These are phyloP conservation scores for Cantharis lateralis DNA, from an alignment of 2,888 invertebrate species.

Conservation along the genomic window DNA sequence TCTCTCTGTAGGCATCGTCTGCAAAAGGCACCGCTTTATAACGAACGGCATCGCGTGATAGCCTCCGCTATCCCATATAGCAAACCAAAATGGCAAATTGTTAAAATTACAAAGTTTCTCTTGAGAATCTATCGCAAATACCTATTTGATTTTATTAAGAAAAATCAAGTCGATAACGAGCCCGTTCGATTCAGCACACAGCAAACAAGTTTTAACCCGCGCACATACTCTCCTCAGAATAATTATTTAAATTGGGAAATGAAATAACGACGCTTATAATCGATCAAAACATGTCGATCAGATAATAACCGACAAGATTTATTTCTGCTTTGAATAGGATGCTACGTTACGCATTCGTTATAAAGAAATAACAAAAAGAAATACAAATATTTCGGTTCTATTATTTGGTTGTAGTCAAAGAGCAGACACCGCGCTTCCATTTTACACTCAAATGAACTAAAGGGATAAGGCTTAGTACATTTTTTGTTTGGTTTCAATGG, in stretches of 20 bases:
- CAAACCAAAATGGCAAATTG: conserved; percentile 38
- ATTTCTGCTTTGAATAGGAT: not conserved
- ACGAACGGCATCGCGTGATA: conserved; percentile 40
- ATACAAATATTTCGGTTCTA: conserved; percentile 20
- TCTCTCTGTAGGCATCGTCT: conserved; percentile 44
- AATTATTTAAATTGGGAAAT: not conserved
- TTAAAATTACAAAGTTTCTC: conserved; percentile 15
- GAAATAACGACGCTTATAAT: not conserved
- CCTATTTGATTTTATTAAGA: not conserved
- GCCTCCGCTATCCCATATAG: conserved; percentile 28
- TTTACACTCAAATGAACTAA: conserved; percentile 53
- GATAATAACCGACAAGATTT: not conserved
- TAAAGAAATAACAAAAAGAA: conserved; percentile 9
- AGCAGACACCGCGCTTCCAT: conserved; percentile 46
- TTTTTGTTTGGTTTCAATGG: conserved; percentile 32
- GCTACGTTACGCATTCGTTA: conserved; percentile 1
- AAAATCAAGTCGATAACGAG: not conserved
- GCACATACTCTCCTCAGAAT: not conserved
- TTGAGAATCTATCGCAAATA: not conserved
- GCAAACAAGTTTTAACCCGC: not conserved
- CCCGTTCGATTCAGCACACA: not conserved
- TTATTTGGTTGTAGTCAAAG: conserved; percentile 31
- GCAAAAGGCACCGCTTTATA: conserved; percentile 44
- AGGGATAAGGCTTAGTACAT: conserved; percentile 44
- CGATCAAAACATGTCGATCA: not conserved